Evolutionary conservation across 1,140 invertebrate species (phyloP), one percentile per base, ranked within the genome.

Genomic region (Bombus soroeensis): DNA sequence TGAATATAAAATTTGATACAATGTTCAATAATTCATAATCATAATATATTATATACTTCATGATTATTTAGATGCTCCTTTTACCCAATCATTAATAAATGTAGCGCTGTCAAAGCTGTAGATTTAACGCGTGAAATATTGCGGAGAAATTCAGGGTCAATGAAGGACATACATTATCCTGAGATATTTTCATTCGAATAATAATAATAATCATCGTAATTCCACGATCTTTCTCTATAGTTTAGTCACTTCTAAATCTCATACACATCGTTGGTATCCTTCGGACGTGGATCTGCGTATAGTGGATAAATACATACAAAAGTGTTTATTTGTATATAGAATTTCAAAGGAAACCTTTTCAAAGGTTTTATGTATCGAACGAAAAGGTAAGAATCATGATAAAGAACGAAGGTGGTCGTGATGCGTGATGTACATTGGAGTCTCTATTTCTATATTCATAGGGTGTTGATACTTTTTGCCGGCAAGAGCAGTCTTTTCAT

Each of bases 1-100:
- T 94, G 92, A 94, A 93, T 93, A 94, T 94, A 94, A 94, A 94
- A 94, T 93, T 94, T 94, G 89, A 93, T 94, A 93, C 90, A 94
- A 93, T 94, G 90, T 93, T 94, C 87, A 93, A 92, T 93, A 92
- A 93, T 92, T 90, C 88, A 92, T 93, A 94, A 93, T 93, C 85
- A 91, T 91, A 93, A 93, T 92, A 88, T 91, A 86, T 90, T 81
- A 89, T 89, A 90, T 88, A 90, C 81, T 62, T 91, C 80, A 86
- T 90, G 91, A 88, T 88, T 88, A 88, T 72, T 88, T 81, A 88
- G 88, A 85, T 88, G 81, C 74, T 91, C 83, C 81, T 84, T 91
- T 91, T 89, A 88, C 80, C 83, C 77, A 89, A 91, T 91, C 71
- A 53, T 83, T 86, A 88, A 90, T 90, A 88, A 90, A 90, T 81